A percentile compares a stretch with the other conserved stretches of the same genome.
Conservation (phyloP, 2,113 vertebrate species). For the Gadus chalcogrammus region DNA sequence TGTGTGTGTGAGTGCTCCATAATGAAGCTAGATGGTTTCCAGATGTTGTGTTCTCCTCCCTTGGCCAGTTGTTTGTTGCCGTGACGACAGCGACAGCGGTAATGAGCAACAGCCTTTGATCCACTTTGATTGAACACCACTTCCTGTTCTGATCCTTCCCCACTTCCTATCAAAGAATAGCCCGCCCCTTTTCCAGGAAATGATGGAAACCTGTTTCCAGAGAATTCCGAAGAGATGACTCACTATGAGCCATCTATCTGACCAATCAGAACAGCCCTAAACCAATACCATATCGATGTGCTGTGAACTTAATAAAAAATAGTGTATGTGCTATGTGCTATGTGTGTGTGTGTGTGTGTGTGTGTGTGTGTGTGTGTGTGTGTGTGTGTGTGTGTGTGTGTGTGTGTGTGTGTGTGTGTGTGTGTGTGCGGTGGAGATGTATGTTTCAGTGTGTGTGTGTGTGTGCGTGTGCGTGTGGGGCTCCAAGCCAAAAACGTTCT, state of each 20-base stretch:
- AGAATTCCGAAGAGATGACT: too few species aligned
- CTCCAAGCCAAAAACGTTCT: too few species aligned
- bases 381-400: neutral
- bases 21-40: conserved; percentile 81
- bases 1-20: conserved; percentile 59
- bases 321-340: too few species aligned
- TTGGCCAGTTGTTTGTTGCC: conserved; percentile 73
- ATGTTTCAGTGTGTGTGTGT: too few species aligned
- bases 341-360: too few species aligned
- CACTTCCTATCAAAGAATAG: conserved; percentile 12
- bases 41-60: conserved; percentile 72
- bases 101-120: conserved; percentile 80
- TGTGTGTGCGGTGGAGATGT: too few species aligned
- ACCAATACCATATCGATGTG: too few species aligned
- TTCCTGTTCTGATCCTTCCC: conserved; percentile 2
- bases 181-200: conserved; percentile 27
- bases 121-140: conserved; percentile 44
- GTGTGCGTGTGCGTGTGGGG: neutral
- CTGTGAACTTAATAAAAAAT: too few species aligned
- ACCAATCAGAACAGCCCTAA: too few species aligned
- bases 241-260: too few species aligned
- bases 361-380: too few species aligned
- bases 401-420: too few species aligned
- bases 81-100: conserved; percentile 77
- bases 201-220: conserved; percentile 24